Evolutionary conservation across 2,888 invertebrate species (phyloP).

Genomic region (Erebia ligea): DNA sequence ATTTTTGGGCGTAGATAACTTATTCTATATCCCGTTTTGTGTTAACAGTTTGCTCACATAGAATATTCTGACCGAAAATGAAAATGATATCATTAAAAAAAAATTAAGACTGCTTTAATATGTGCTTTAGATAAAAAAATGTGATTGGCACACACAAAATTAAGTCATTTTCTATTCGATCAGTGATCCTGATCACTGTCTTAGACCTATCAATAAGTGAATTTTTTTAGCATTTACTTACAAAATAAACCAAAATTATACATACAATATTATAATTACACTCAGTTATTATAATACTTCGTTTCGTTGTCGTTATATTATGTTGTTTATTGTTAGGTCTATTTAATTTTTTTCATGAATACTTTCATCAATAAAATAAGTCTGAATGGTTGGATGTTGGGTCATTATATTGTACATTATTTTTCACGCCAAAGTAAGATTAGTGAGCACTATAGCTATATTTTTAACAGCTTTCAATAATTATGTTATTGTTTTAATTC

Average conservation of each 20-base stretch:
- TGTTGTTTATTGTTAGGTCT: constrained; percentile 27
- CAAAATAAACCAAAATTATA: no score
- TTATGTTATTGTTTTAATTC: constrained; percentile 56
- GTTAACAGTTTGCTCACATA: constrained; percentile 29
- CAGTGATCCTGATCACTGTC: background rate
- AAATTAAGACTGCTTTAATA: background rate
- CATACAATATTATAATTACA: background rate
- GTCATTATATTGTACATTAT: constrained; percentile 20
- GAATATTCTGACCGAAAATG: constrained; percentile 14
- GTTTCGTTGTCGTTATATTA: background rate
- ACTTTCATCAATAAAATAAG: constrained; percentile 9
- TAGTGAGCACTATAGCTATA: constrained; percentile 61
- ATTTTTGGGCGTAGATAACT: background rate
- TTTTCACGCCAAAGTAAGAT: constrained; percentile 80
- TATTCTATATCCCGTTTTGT: constrained; percentile 24
- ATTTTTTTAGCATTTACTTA: background rate
- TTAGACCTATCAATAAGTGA: constrained; percentile 26
- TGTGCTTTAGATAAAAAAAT: background rate
- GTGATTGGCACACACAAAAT: background rate
- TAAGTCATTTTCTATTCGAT: constrained; percentile 19
- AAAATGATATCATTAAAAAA: background rate
- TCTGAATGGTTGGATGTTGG: constrained; percentile 1
- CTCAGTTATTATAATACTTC: background rate
- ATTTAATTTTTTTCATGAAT: constrained; percentile 15
- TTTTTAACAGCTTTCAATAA: constrained; percentile 26